Evolutionary conservation across 2,888 invertebrate genomes (phyloP).

Genomic region (Eupithecia abbreviata): DNA sequence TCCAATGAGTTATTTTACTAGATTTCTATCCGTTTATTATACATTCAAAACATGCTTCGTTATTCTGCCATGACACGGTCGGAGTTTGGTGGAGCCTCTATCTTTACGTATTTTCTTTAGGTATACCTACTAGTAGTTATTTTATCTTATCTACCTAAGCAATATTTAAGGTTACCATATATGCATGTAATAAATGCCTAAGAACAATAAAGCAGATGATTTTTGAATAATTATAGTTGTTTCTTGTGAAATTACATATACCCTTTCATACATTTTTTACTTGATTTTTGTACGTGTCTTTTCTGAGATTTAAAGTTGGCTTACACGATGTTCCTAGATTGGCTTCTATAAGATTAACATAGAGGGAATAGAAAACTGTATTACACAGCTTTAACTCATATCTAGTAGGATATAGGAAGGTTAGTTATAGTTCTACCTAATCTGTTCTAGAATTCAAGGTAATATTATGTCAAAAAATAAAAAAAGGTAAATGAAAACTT

Average conservation of each 20-base stretch:
- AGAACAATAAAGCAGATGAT: not conserved
- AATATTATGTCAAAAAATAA: not conserved
- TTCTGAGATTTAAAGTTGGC: not conserved
- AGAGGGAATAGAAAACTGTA: not conserved
- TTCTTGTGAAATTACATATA: not conserved
- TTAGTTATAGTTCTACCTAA: no score
- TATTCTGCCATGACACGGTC: constrained; percentile 45
- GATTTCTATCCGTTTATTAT: constrained; percentile 10
- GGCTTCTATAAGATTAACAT: not conserved
- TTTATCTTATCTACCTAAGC: constrained; percentile 3
- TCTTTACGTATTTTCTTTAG: constrained; percentile 39
- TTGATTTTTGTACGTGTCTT: not conserved
- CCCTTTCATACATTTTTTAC: no score
- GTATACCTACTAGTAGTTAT: not conserved
- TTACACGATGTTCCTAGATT: not conserved
- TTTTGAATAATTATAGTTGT: not conserved
- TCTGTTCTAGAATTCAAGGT: not conserved
- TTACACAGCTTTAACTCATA: not conserved
- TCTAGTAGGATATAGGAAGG: not conserved
- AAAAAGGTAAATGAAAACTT: not conserved
- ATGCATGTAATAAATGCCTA: not conserved
- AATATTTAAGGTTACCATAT: constrained; percentile 19
- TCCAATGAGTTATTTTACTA: constrained; percentile 19
- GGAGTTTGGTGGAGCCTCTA: constrained; percentile 65
- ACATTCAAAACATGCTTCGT: constrained; percentile 25